Conservation (phyloP, 2,888 invertebrate genomes). For the Drosophila mimetica region DNA sequence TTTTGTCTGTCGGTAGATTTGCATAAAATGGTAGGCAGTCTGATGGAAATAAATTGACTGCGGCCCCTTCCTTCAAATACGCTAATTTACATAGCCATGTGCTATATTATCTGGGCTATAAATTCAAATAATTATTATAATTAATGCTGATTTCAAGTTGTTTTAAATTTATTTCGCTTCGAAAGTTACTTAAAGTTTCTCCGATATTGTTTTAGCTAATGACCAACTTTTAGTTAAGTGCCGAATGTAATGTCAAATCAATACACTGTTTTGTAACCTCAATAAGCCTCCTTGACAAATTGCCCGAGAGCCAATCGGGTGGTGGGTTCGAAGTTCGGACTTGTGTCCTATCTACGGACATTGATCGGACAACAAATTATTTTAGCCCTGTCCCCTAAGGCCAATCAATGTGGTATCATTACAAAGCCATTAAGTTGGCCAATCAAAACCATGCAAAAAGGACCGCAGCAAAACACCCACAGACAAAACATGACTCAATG, state of each 20-base stretch:
- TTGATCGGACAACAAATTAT: slow-evolving; percentile 36
- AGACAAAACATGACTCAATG: slow-evolving; percentile 22
- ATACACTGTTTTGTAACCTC: slow-evolving; percentile 55
- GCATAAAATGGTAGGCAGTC: slow-evolving; percentile 29
- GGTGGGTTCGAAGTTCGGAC: slow-evolving; percentile 29
- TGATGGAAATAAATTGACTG: slow-evolving; percentile 62
- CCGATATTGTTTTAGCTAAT: slow-evolving; percentile 1
- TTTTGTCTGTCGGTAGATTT: slow-evolving; percentile 39
- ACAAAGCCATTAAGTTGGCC: slow-evolving; percentile 67
- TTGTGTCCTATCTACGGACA: slow-evolving; percentile 48
- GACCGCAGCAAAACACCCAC: slow-evolving; percentile 29
- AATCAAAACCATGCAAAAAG: slow-evolving; percentile 64
- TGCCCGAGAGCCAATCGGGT: slow-evolving; percentile 53
- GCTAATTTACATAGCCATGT: slow-evolving; percentile 19
- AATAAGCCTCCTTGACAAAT: slow-evolving; percentile 71
- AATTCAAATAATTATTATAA: background rate
- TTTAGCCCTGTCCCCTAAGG: slow-evolving; percentile 28
- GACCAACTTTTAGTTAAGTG: background rate
- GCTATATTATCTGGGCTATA: background rate
- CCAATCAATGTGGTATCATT: slow-evolving; percentile 60
- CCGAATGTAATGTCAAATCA: slow-evolving; percentile 58
- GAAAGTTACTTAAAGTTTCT: background rate
- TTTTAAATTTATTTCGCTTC: background rate
- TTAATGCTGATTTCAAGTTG: background rate
- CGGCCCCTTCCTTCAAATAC: slow-evolving; percentile 9